A percentile compares a stretch with the other conserved stretches of the same genome.
Conservation (phyloP, 2,888 invertebrate species). For the Conus canariensis region DNA sequence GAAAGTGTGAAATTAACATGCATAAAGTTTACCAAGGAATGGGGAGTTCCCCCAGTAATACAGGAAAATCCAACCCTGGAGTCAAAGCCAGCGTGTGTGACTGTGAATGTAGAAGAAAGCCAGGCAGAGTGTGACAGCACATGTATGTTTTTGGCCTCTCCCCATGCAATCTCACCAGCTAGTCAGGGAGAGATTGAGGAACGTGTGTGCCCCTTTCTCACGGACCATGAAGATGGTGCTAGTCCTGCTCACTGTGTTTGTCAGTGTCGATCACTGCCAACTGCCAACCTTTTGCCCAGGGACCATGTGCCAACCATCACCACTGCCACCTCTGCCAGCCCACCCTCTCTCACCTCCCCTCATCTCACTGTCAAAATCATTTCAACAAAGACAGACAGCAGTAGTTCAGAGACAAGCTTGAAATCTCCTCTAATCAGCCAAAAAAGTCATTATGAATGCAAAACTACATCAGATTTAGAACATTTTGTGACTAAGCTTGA, state of each 20-base stretch:
- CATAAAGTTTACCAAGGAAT: neutral
- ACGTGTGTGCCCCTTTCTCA: constrained; percentile 32
- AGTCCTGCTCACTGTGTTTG: constrained; percentile 40
- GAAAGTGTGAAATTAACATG: neutral
- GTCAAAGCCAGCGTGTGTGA: neutral
- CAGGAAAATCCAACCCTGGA: neutral
- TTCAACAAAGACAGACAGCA: neutral
- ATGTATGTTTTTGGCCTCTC: constrained; percentile 36
- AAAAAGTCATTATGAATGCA: neutral
- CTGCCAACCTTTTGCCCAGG: constrained; percentile 26
- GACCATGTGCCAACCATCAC: constrained; percentile 32
- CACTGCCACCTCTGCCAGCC: constrained; percentile 26
- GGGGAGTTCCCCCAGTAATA: neutral
- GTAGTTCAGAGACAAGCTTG: neutral
- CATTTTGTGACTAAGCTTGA: neutral
- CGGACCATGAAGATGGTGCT: constrained; percentile 37
- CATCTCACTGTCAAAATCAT: neutral
- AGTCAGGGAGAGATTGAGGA: constrained; percentile 44
- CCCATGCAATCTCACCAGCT: constrained; percentile 42
- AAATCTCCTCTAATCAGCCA: constrained; percentile 13
- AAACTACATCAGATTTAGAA: constrained; percentile 24
- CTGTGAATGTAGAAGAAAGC: constrained; percentile 28
- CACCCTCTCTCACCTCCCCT: neutral
- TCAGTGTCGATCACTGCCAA: constrained; percentile 35
- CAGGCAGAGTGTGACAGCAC: constrained; percentile 42